Evolutionary conservation across 2,113 vertebrate species (phyloP), one percentile per base, ranked within the genome.

Genomic region (Abramis brama): DNA sequence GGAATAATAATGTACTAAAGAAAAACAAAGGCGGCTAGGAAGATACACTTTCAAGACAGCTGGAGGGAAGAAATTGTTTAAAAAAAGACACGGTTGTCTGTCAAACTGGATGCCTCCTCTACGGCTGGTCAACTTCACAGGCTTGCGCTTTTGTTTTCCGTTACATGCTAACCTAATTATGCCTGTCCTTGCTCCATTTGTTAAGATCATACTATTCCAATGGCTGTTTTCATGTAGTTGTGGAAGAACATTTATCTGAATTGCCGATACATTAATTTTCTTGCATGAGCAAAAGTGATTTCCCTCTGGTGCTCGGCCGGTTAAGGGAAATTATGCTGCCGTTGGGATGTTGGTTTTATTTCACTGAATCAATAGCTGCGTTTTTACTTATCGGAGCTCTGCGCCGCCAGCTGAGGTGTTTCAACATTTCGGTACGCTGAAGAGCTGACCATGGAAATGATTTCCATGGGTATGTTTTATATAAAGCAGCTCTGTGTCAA

Each of bases 401-500:
- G 78, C 39, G 33, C 79, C 74, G 33, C 30, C 17, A 45, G 52
- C 30, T 13, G 77, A 84, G 74, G 21, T 82, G 73, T 77, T 87
- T 89, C 89, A 68, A 74, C 79, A 87, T 85, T 83, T 50, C 19
- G 23, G 30, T 45, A 70, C 76, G 39, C 60, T 87, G 82, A 50
- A 79, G 66, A 30, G 52, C 45, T 62, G 64, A 60, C 64, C 86
- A 84, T 79, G 86, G 66, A 84, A 50, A 74, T 77, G 23, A 66
- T 85, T 90, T 87, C 87, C 85, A 86, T 85, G 86, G 70, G 62
- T 80, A 85, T 74, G 43, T 73, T 74, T 83, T 89, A 88, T 91
- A 90, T 90, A 89, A 91, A 91, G 92, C 71, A 85, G 77, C 87
- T 79, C 89, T 90, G 82, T 89, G 86, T 91, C 83, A 84, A 83